These are phyloP conservation scores for Nymphicus hollandicus DNA, from an alignment of 2,113 vertebrate genomes.

Conservation along the genomic window DNA sequence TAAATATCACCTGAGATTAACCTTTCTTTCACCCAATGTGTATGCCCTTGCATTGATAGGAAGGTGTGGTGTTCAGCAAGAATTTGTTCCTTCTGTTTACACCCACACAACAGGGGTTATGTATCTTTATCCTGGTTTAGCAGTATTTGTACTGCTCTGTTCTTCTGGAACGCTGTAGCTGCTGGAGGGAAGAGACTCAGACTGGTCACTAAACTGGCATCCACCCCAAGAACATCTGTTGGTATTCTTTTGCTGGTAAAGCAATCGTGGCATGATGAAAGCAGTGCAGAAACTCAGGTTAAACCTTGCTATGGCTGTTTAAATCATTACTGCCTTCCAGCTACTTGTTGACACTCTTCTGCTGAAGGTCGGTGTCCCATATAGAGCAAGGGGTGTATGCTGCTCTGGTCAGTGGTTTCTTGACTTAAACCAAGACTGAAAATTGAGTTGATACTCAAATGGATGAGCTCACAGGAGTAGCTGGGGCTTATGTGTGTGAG, in stretches of 20 bases:
- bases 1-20: not conserved
- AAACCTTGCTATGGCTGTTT: not conserved
- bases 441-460: fast-evolving
- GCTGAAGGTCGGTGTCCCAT: not conserved
- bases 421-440: not conserved
- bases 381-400: not conserved
- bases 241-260: not conserved
- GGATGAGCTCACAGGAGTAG: not conserved
- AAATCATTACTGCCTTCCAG: not conserved
- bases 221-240: not conserved
- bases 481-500: not conserved
- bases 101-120: not conserved
- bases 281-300: not conserved
- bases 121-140: not conserved
- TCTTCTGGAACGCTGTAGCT: not conserved
- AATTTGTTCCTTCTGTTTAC: not conserved
- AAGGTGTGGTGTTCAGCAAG: not conserved
- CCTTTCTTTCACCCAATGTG: not conserved
- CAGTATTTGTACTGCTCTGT: not conserved
- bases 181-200: not conserved
- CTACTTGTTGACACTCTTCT: not conserved
- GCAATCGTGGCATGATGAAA: not conserved
- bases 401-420: not conserved
- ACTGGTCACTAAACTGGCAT: not conserved
- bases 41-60: not conserved